phyloP scores from a whole-genome alignment of 2,113 vertebrate genomes.

The Ivindomyrus marchei region DNA sequence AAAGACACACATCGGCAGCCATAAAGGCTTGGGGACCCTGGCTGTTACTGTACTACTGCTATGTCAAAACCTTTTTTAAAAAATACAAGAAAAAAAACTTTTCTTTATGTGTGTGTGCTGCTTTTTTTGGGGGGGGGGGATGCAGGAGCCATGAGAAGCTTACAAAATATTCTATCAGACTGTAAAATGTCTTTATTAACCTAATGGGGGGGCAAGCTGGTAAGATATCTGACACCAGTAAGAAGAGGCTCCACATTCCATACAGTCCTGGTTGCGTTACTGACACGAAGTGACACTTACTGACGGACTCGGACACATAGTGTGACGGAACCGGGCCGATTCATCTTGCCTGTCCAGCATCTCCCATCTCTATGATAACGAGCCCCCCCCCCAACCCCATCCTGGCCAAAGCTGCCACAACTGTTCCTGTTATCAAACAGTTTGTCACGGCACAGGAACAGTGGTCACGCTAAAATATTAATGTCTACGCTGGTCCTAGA shows the following conservation, averaged over 20 bases:
- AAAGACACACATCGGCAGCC: conserved; percentile 25
- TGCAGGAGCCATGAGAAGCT: not conserved
- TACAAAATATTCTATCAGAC: not conserved
- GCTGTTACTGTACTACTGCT: conserved; percentile 57
- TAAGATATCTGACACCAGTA: not conserved
- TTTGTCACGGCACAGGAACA: not conserved
- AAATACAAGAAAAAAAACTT: conserved; percentile 49
- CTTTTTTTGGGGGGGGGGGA: not conserved
- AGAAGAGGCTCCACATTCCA: not conserved
- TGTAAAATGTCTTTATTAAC: conserved; percentile 16
- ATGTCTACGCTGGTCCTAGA: not conserved
- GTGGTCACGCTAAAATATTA: not conserved
- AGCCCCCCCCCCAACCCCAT: not conserved
- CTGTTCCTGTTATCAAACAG: not conserved
- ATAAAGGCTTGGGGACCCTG: conserved; percentile 36
- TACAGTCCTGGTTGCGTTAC: not conserved
- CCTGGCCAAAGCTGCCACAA: not conserved
- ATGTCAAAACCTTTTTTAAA: conserved; percentile 44
- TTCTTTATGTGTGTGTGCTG: conserved; percentile 19
- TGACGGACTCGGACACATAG: not conserved
- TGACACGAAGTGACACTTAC: not conserved
- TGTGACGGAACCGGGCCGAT: not conserved
- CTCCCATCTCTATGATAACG: not conserved
- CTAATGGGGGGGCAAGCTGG: not conserved
- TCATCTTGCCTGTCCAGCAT: not conserved